Percentiles rank a stretch among this genome's conserved stretches.
These are phyloP conservation scores for Bucco capensis DNA, from an alignment of 2,113 vertebrate species.

Conservation along the genomic window DNA sequence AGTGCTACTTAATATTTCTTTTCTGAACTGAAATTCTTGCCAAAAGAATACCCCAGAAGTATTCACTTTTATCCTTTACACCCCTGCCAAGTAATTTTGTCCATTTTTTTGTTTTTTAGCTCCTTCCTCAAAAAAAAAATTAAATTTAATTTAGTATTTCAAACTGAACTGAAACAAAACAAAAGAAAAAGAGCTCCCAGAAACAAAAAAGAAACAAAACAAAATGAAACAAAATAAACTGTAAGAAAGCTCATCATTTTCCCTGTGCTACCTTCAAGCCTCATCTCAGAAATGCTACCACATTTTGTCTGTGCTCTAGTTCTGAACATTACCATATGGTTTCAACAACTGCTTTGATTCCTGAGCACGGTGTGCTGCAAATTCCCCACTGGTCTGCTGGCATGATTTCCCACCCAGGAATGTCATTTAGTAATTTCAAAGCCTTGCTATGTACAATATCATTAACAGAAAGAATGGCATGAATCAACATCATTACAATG, in stretches of 20 bases:
- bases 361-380: not conserved
- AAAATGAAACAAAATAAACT: not conserved
- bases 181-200: not conserved
- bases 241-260: not conserved
- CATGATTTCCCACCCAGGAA: not conserved
- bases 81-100: not conserved
- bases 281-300: not conserved
- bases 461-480: not conserved
- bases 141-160: not conserved
- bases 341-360: constrained; percentile 13
- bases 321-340: not conserved
- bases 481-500: not conserved
- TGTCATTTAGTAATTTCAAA: not conserved
- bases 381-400: not conserved
- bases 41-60: not conserved
- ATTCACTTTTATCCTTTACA: not conserved
- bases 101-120: not conserved
- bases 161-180: not conserved
- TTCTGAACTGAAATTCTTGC: not conserved
- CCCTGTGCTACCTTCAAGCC: not conserved
- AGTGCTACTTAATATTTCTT: not conserved
- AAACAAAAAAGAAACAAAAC: not conserved
- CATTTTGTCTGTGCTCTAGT: not conserved
- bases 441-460: not conserved
- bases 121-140: not conserved